Evolutionary conservation across 2,113 vertebrate species (phyloP).

Genomic region (Saimiri boliviensis): DNA sequence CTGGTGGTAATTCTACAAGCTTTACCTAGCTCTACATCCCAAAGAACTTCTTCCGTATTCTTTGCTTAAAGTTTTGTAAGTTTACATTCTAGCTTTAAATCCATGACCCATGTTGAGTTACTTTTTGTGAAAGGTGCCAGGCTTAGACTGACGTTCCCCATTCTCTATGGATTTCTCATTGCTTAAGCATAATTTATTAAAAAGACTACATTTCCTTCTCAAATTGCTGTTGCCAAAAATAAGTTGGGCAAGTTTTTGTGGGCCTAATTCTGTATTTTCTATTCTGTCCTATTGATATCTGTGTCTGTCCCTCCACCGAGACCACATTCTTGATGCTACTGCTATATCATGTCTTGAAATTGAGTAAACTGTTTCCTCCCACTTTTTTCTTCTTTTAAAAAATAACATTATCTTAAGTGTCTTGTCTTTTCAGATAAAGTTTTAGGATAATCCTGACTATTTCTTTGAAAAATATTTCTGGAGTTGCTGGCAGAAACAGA

Average conservation of each 20-base stretch:
- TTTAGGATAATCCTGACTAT: not conserved
- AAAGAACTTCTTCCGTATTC: not conserved
- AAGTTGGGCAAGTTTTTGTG: not conserved
- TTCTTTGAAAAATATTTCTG: not conserved
- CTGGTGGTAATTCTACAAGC: not conserved
- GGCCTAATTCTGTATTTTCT: not conserved
- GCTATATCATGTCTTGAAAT: not conserved
- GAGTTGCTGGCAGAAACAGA: not conserved
- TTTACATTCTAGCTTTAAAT: not conserved
- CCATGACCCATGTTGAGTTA: not conserved
- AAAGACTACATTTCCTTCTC: not conserved
- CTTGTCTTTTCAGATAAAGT: not conserved
- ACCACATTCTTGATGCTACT: not conserved
- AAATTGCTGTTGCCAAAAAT: not conserved
- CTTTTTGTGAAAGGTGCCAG: not conserved
- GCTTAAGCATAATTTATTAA: not conserved
- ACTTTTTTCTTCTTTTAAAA: not conserved
- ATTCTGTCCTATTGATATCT: not conserved
- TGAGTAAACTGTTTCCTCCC: not conserved
- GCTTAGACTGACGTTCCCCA: not conserved
- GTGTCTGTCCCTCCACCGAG: not conserved
- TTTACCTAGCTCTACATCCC: not conserved
- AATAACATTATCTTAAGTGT: not conserved
- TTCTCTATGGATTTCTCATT: not conserved
- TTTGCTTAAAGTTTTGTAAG: not conserved